Percentiles rank a stretch among this genome's conserved stretches.
phyloP scores from a whole-genome alignment of 1,140 invertebrate genomes.

The Tetramorium parvispinum region DNA sequence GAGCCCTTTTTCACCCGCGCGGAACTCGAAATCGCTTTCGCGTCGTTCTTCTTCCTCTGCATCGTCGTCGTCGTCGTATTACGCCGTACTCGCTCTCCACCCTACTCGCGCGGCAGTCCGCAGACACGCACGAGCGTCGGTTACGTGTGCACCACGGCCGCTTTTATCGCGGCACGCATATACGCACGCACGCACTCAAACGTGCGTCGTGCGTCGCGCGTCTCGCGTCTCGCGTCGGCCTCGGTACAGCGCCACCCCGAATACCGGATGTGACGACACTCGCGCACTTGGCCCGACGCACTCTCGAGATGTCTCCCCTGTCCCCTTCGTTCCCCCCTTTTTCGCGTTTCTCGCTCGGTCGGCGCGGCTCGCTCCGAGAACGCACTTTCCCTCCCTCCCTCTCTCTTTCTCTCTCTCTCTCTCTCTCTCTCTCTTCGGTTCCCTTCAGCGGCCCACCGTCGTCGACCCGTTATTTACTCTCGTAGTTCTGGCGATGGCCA shows the following conservation, averaged over 20 bases:
- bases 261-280: slow-evolving; percentile 82
- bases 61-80: slow-evolving; percentile 43
- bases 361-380: slow-evolving; percentile 41
- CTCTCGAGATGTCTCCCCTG: slow-evolving; percentile 68
- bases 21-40: neutral
- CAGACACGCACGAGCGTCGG: slow-evolving; percentile 21
- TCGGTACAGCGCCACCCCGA: slow-evolving; percentile 72
- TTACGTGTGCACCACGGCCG: slow-evolving; percentile 35
- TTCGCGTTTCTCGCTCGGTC: slow-evolving; percentile 25
- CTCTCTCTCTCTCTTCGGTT: neutral
- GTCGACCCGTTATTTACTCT: slow-evolving; percentile 73
- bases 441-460: slow-evolving; percentile 35
- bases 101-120: slow-evolving; percentile 13
- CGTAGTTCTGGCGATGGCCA: slow-evolving; percentile 69
- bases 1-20: slow-evolving; percentile 20
- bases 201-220: neutral
- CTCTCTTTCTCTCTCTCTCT: neutral
- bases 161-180: slow-evolving; percentile 60
- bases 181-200: neutral
- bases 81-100: slow-evolving; percentile 59
- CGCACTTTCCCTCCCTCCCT: neutral
- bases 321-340: neutral
- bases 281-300: slow-evolving; percentile 78
- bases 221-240: neutral
- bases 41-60: slow-evolving; percentile 2